Evolutionary conservation across 2,888 invertebrate species (phyloP), one percentile per base, ranked within the genome.

Genomic region (Diloba caeruleocephala): DNA sequence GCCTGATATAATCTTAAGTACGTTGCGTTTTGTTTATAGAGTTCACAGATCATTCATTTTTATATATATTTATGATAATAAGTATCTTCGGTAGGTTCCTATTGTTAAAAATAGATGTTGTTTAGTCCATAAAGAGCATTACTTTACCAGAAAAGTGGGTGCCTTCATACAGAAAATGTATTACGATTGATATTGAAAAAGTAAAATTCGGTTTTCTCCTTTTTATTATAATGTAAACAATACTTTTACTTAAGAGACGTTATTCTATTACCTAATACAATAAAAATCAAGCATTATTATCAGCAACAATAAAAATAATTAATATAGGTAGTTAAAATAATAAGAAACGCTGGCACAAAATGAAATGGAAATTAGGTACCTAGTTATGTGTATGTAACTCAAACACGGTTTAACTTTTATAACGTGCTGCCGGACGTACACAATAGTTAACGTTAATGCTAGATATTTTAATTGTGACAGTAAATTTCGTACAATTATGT

Each of bases 391-490:
- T 62, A 41, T 31, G 62, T 66, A 49, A 36, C 33, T 44, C 52
- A 52, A 61, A 54, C 49, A 48, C 34, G 49, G 59, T 51, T 59
- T 36, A 43, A 50, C 36, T 54, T 55, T 57, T 54, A 33, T 58
- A 51, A 38, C 21, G 43, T 45, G 44, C 63, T 48, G 25, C 39
- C 23, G 23, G 56, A 46, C 42, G 45, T 48, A 49, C 63, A 71
- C 57, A 71, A 60, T 53, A 56, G 56, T 59, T 59, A 46, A 52
- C 51, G 60, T 55, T 32, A 58, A 62, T 62, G 61, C 46, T 46
- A 68, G 57, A 57, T 59, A 61, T 67, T 71, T 64, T 71, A 70
- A 71, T 61, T 68, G 56, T 68, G 61, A 68, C 65, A 57, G 41
- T 68, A 71, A 68, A 68, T 59, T 61, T 59, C 21, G 52, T 51